Base-by-base conservation (phyloP, 2,888 invertebrate species). In the Unio pictorum region DNA sequence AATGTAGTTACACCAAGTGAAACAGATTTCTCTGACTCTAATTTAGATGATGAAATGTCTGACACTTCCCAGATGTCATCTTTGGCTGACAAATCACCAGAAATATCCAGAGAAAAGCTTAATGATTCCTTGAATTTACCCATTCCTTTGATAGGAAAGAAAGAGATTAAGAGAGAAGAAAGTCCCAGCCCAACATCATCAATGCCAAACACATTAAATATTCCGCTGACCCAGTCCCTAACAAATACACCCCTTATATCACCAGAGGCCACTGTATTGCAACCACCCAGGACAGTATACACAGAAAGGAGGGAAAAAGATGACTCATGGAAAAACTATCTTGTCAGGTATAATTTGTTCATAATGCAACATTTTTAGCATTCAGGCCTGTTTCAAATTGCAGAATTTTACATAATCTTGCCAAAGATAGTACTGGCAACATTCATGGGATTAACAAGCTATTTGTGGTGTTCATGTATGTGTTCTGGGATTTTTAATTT, bases 281-380 rank as follows among this genome's bases (percentile, higher is more conserved):
- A 75, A 34, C 79, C 78, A 26, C 75, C 81, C 3, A 75, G 72
- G 58, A 74, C 79, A 17, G 59, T 74, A 3, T 76, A 75, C 63
- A 73, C 71, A 30, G 87, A 88, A 71, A 85, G 85, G 67, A 78
- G 82, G 59, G 88, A 88, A 79, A 88, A 90, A 74, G 92, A 93
- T 78, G 93, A 93, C 75, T 90, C 91, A 56, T 93, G 93, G 93
- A 91, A 91, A 82, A 92, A 91, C 75, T 93, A 92, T 81, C 91
- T 92, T 66, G 91, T 92, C 69, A 91, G 92, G 89, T 91, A 79
- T 66, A 34, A n/a, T 1, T 45, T 30, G 18, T 34, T n/a, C 7
- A 1, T 67, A 30, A 23, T 17, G 15, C 45, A 45, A 11, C 45
- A 45, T 45, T 11, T 0, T 45, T 45, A 54, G 28, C 54, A 17